Evolutionary conservation across 1,140 invertebrate genomes (phyloP), one percentile per base, ranked within the genome.

Genomic region (Parasteatoda tepidariorum): DNA sequence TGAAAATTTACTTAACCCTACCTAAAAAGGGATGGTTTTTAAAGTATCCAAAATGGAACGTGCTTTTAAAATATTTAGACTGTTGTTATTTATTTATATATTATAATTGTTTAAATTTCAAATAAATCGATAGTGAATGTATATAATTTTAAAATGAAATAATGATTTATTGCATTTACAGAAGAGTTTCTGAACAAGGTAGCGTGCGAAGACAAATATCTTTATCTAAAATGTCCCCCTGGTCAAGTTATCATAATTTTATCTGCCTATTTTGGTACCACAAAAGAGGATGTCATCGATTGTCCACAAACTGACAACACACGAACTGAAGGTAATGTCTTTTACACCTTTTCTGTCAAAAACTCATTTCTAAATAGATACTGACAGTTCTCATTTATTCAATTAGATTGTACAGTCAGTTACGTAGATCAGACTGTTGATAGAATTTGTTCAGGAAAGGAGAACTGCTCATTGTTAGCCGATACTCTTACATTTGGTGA

Each of bases 171-270:
- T 6, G 13, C 13, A 13, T 41, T 6, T 41, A 41, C 91, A 97
- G 96, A 95, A 89, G 94, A 96, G 88, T 97, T 97, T 88, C 91
- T 94, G 18, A 96, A 94, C 88, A 94, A 95, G 91, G 94, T 96
- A 66, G 95, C 94, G 22, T 98, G 96, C 88, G 94, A 97, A 88
- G 95, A 95, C 87, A 94, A 97, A 84, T 92, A 93, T 83, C 92
- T 97, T 83, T 93, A 94, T 13, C 75, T 90, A n/a, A 67, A 84
- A 28, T 90, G 89, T 87, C 67, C 73, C 5, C 83, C 81, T 57
- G 84, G 84, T 87, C 93, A 93, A 2, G 91, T 96, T 86, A 93
- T 98, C 4, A 95, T 95, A 26, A 93, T 98, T 84, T 97, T 95
- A 89, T 96, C 95, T 41, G 95, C 96, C 7, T 94, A 94, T 87